Percentiles rank a stretch among this genome's conserved stretches.
These are phyloP conservation scores for Latheticus oryzae DNA, from an alignment of 2,888 invertebrate species.

Conservation along the genomic window DNA sequence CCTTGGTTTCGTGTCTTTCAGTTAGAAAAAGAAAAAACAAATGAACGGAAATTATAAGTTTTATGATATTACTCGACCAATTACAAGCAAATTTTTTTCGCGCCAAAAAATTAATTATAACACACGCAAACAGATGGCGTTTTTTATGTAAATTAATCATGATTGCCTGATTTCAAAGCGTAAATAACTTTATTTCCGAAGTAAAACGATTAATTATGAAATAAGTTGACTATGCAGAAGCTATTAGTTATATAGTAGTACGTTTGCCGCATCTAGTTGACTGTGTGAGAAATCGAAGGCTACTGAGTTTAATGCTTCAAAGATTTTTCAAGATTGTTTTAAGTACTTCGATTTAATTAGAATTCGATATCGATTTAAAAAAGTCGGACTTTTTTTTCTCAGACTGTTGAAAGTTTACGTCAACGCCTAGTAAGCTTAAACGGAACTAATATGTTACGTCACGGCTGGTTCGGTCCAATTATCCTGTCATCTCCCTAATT, in stretches of 20 bases:
- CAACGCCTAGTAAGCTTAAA: constrained; percentile 48
- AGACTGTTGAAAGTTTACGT: constrained; percentile 33
- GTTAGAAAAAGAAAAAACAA: constrained; percentile 15
- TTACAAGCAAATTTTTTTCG: constrained; percentile 15
- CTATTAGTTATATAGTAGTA: constrained; percentile 30
- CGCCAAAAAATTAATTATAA: constrained; percentile 32
- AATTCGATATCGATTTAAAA: too few relatives aligned
- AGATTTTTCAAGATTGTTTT: too few relatives aligned
- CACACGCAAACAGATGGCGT: constrained; percentile 31
- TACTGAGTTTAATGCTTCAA: too few relatives aligned
- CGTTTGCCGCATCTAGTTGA: constrained; percentile 15
- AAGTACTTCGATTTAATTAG: too few relatives aligned
- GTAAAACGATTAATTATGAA: constrained; percentile 43
- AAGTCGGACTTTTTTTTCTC: too few relatives aligned
- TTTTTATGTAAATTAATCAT: constrained; percentile 29
- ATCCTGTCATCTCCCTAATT: constrained; percentile 60
- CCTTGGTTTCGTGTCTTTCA: constrained; percentile 26
- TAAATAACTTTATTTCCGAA: constrained; percentile 58
- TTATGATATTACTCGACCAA: too few relatives aligned
- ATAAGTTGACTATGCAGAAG: constrained; percentile 40
- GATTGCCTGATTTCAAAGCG: constrained; percentile 55
- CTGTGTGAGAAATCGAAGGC: not conserved
- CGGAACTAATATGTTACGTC: constrained; percentile 61
- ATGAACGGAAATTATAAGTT: constrained; percentile 13
- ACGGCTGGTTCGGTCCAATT: constrained; percentile 59